A percentile compares a stretch with the other conserved stretches of the same genome.
phyloP scores from a whole-genome alignment of 2,113 vertebrate genomes.

The Strix uralensis region DNA sequence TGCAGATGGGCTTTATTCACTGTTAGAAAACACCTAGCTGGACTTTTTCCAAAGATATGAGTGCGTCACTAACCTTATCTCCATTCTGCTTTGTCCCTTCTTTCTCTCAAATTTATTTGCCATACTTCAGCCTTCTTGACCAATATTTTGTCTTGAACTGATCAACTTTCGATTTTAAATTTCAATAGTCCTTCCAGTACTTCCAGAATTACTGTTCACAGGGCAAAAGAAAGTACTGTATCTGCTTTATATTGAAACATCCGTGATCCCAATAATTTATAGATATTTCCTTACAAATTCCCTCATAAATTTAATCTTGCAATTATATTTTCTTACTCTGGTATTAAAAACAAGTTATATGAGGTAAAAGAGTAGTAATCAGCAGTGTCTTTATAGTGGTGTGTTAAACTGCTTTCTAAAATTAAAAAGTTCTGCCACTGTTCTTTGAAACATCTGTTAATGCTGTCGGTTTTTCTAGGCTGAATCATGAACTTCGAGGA shows the following conservation, averaged over 20 bases:
- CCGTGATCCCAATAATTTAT: not conserved
- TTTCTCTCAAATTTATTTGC: not conserved
- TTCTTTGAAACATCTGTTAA: not conserved
- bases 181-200: not conserved
- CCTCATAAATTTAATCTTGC: not conserved
- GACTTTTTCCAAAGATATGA: not conserved
- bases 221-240: not conserved
- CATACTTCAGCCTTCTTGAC: not conserved
- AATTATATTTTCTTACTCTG: not conserved
- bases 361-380: not conserved
- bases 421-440: not conserved
- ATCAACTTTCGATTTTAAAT: not conserved
- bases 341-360: not conserved
- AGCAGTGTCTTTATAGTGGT: not conserved
- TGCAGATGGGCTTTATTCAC: not conserved
- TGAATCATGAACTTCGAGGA: slow-evolving; percentile 52
- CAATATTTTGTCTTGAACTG: not conserved
- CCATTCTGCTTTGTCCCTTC: not conserved
- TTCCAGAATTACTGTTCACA: not conserved
- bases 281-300: not conserved
- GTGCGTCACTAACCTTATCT: not conserved
- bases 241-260: not conserved
- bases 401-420: not conserved
- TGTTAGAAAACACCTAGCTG: not conserved
- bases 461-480: not conserved